Conservation (phyloP, 2,113 vertebrate species). For the Terrapene triunguis region DNA sequence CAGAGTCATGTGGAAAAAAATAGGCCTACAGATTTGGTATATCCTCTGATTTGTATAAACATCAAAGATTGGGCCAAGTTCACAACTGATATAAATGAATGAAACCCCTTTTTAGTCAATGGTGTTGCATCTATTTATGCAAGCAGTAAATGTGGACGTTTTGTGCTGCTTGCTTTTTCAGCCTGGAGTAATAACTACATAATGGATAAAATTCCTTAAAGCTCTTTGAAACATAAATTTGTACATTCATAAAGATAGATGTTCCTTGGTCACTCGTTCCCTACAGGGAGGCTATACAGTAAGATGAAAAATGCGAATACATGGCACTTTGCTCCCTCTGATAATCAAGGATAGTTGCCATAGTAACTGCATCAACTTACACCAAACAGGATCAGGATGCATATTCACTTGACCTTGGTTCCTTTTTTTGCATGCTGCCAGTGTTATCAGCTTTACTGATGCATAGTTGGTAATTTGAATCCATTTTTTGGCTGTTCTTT, state of each 20-base stretch:
- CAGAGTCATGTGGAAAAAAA: neutral
- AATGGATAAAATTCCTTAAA: neutral
- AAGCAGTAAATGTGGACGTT: fast-evolving
- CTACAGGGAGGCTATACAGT: neutral
- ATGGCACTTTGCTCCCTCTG: neutral
- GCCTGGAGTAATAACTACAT: fast-evolving
- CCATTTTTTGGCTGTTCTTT: neutral
- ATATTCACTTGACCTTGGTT: fast-evolving
- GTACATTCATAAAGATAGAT: neutral
- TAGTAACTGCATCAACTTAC: neutral
- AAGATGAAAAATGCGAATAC: neutral
- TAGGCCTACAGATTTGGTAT: neutral
- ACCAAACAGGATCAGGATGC: neutral
- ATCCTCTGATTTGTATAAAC: neutral
- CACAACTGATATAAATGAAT: fast-evolving
- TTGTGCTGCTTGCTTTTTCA: fast-evolving
- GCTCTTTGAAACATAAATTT: neutral
- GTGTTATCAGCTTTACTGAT: neutral
- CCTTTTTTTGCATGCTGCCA: neutral
- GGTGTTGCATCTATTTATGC: neutral
- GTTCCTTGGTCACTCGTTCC: neutral
- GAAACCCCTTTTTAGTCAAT: fast-evolving
- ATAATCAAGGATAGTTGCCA: neutral
- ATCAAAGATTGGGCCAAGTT: neutral
- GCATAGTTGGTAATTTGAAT: neutral